phyloP scores from a whole-genome alignment of 2,888 invertebrate species.

The Rhimphoctona megacephalus region DNA sequence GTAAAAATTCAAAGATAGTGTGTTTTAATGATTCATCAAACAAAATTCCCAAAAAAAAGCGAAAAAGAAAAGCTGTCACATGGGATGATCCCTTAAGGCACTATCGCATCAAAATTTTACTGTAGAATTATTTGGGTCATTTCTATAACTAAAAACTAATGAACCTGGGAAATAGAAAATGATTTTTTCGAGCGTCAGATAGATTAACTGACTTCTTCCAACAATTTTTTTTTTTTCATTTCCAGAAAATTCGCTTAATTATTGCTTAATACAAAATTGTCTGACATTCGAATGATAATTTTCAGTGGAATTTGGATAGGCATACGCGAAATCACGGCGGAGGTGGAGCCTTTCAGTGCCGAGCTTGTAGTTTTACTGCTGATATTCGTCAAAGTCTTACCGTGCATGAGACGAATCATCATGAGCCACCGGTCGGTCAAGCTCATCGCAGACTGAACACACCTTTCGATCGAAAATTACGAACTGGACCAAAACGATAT shows the following conservation, averaged over 20 bases:
- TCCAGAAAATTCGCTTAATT: background rate
- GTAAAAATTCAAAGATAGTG: too few species aligned
- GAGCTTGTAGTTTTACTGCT: constrained; percentile 95
- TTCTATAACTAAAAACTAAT: too few species aligned
- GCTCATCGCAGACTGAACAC: constrained; percentile 80
- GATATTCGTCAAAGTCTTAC: constrained; percentile 96
- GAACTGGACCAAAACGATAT: constrained; percentile 81
- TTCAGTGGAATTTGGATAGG: constrained; percentile 94
- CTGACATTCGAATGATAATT: constrained; percentile 9
- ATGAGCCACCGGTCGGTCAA: constrained; percentile 92
- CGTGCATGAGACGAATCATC: constrained; percentile 96
- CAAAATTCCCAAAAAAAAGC: too few species aligned
- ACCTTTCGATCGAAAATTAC: constrained; percentile 80
- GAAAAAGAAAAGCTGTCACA: too few species aligned
- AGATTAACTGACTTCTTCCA: too few species aligned
- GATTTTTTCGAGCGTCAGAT: too few species aligned
- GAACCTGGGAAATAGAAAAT: too few species aligned
- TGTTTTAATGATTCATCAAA: too few species aligned
- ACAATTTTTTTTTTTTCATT: background rate
- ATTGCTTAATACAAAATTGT: background rate
- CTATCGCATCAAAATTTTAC: too few species aligned
- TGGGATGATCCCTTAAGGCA: too few species aligned
- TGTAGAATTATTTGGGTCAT: too few species aligned
- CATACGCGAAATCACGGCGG: constrained; percentile 97
- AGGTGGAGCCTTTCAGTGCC: constrained; percentile 93